Conservation (phyloP, 2,888 invertebrate genomes). For the Lycocerus yunnanus region DNA sequence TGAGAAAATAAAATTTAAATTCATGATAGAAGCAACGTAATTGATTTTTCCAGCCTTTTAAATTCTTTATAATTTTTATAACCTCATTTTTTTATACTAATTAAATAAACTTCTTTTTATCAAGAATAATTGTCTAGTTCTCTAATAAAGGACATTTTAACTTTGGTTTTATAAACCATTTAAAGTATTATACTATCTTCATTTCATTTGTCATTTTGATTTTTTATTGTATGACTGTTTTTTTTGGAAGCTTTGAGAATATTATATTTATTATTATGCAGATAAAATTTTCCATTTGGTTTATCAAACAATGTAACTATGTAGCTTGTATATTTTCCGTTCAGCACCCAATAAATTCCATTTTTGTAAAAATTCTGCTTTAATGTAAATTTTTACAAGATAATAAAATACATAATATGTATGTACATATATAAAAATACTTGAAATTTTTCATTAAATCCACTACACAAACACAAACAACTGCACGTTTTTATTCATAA, state of each 20-base stretch:
- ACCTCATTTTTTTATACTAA: too few relatives aligned
- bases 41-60: too few relatives aligned
- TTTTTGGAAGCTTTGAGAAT: background rate
- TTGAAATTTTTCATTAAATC: too few relatives aligned
- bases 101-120: too few relatives aligned
- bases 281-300: background rate
- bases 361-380: background rate
- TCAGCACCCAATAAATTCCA: background rate
- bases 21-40: too few relatives aligned
- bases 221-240: background rate
- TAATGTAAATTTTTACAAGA: background rate
- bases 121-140: background rate
- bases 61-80: too few relatives aligned
- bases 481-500: too few relatives aligned
- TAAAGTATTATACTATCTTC: background rate
- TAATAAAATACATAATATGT: background rate
- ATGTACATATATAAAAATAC: too few relatives aligned
- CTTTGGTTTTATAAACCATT: background rate
- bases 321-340: background rate
- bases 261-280: background rate
- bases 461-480: too few relatives aligned
- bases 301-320: background rate
- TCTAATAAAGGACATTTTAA: background rate
- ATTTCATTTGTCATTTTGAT: background rate
- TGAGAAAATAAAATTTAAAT: too few relatives aligned